Evolutionary conservation across 2,888 invertebrate species (phyloP).

Genomic region (Ennomos erosarius): DNA sequence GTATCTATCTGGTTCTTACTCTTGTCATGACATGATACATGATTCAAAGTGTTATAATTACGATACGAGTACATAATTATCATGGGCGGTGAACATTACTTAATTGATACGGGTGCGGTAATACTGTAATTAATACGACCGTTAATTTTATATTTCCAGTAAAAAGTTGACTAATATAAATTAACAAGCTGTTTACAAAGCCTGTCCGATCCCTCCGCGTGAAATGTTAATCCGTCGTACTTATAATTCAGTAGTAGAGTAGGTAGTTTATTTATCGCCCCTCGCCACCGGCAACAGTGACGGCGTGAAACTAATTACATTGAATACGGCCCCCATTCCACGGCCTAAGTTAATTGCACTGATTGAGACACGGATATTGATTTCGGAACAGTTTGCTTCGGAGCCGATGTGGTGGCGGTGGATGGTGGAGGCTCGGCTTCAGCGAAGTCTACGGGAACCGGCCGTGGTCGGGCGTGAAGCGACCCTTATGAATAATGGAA

Average conservation of each 20-base stretch:
- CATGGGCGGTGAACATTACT: conserved; percentile 3
- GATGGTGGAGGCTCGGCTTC: conserved; percentile 1
- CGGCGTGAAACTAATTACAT: conserved; percentile 78
- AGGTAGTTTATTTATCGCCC: conserved; percentile 67
- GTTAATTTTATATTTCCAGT: conserved; percentile 20
- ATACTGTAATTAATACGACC: conserved; percentile 16
- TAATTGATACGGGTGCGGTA: conserved; percentile 22
- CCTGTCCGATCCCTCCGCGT: conserved; percentile 47
- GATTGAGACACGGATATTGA: conserved; percentile 84
- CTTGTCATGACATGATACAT: conserved; percentile 34
- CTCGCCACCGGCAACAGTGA: conserved; percentile 51
- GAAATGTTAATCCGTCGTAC: conserved; percentile 54
- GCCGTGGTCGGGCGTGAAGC: conserved; percentile 68
- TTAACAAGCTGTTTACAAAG: conserved; percentile 35
- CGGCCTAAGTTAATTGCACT: conserved; percentile 78
- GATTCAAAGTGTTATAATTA: conserved; percentile 42
- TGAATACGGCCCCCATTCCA: conserved; percentile 65
- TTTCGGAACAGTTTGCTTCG: conserved; percentile 74
- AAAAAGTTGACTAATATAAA: conserved; percentile 31
- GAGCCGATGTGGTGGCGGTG: conserved; percentile 38
- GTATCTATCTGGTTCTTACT: conserved; percentile 51
- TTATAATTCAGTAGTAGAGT: conserved; percentile 40
- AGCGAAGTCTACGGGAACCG: conserved; percentile 30
- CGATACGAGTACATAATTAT: conserved; percentile 21
- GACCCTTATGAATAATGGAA: conserved; percentile 82